A percentile compares a stretch with the other conserved stretches of the same genome.
Conservation (phyloP, 2,888 invertebrate genomes). For the Portevinia maculata region DNA sequence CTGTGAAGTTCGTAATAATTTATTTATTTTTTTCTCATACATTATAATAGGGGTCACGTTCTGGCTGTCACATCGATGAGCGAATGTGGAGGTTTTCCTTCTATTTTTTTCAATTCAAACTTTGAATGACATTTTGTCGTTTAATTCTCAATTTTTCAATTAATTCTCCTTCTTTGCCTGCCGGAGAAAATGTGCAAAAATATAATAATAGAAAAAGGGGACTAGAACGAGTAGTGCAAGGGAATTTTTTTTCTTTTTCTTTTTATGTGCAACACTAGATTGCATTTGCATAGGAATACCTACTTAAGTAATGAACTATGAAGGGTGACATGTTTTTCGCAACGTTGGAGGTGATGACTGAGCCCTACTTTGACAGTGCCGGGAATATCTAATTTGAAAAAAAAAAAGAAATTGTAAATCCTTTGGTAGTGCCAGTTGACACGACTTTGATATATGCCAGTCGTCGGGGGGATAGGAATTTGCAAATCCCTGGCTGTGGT, state of each 20-base stretch:
- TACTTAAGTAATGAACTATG: conserved; percentile 30
- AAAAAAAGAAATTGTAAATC: conserved; percentile 3
- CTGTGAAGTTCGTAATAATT: conserved; percentile 11
- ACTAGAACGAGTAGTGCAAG: conserved; percentile 1
- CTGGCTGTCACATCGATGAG: conserved; percentile 19
- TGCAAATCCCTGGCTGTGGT: too few relatives aligned
- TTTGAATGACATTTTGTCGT: conserved; percentile 58
- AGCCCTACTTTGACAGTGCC: conserved; percentile 11
- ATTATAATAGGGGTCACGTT: conserved; percentile 66
- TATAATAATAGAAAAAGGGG: not conserved
- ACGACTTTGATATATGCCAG: not conserved
- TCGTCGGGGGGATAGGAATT: too few relatives aligned
- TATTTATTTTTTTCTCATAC: not conserved
- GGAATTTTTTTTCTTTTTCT: not conserved
- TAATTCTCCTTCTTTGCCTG: conserved; percentile 9
- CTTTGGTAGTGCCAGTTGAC: not conserved
- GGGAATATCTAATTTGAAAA: not conserved
- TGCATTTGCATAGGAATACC: conserved; percentile 27
- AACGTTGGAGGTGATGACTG: conserved; percentile 5
- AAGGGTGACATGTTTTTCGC: conserved; percentile 21
- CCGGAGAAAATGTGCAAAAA: conserved; percentile 11
- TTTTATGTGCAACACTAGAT: not conserved
- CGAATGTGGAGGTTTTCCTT: conserved; percentile 22
- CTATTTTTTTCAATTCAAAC: conserved; percentile 19
- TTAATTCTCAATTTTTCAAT: conserved; percentile 60